Base-by-base conservation (phyloP, 2,797 vertebrate genomes). In the Coregonus ussuriensis region DNA sequence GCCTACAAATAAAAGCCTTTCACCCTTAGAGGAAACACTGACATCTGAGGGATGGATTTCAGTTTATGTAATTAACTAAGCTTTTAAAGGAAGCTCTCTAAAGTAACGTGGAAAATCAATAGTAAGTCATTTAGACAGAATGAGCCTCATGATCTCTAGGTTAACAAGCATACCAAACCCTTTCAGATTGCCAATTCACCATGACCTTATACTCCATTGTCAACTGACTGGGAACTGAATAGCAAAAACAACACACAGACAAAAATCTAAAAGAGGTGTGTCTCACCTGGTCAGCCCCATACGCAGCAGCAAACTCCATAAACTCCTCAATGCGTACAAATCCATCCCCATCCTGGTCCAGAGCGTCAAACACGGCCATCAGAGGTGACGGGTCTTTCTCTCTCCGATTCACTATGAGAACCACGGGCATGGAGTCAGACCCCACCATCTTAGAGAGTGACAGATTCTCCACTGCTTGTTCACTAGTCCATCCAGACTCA, bases 321-420 rank as follows among this genome's bases (percentile, higher is more conserved):
- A 99, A 99, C 90, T 99, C 98, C 93, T 98, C 97, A 51, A 97
- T 95, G 0, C 96, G 96, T 75, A 99, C 97, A 74, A 98, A 98
- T 66, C 98, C 98, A 78, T 99, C 98, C 70, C 96, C 96, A 3
- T 98, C 97, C 69, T 96, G 93, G 91, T 99, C 98, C 84, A 99
- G 89, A 76, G 96, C 97, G 2, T 98, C 95, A 14, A 99, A 99
- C 70, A 99, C 98, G 0, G 95, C 92, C 75, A 95, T 95, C 5
- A 99, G 94, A 0, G 96, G 95, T n/a, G 94, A 92, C 76, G 89
- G 88, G 6, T 97, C 96, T 69, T 94, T 92, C 68, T 91, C 89
- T 69, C 81, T 84, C 5, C 76, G 75, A 6, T 70, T 81, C 54
- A 75, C 80, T 47, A 79, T 63, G 13, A 92, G 86, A 68, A 92